Base-by-base conservation (phyloP, 2,797 vertebrate species). In the Oreortyx pictus region DNA sequence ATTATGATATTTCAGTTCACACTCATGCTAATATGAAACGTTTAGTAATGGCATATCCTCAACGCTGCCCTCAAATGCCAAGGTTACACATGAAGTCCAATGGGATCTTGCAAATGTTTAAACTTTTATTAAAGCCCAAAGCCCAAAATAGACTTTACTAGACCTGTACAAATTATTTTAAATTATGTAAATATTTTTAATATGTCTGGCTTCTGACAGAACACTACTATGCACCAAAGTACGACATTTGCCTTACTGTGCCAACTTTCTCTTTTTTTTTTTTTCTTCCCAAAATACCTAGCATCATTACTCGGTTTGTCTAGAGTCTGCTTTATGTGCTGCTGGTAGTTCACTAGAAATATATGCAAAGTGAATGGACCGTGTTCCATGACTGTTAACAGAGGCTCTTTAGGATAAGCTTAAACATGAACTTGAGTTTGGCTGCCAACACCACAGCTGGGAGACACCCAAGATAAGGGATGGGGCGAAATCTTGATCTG, bases 131-230 rank as follows among this genome's bases (percentile, higher is more conserved):
- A 94, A 97, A 95, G 93, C 78, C 83, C 61, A 92, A 92, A 94
- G 72, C 94, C 90, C 94, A 96, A 98, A 97, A 97, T 96, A 97
- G 95, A 94, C 90, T 97, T 97, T 96, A 95, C 94, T 97, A 91
- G 96, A 96, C 96, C 95, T 95, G 91, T 95, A 96, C 96, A 97
- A 98, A 97, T 97, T 97, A 96, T 97, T 97, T 97, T 96, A 97
- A 97, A 96, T 97, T 98, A 96, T 95, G 94, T 96, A 97, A 97
- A 97, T 97, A 97, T 97, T 97, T 97, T 96, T 96, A 96, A 94
- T 97, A 96, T 93, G 96, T 97, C 97, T 97, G 94, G 95, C 95
- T 97, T 97, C 93, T 94, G 93, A 97, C 96, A 97, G 94, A 96
- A 95, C 96, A 95, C 96, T 91, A 93, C 95, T 97, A 89, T 94